Base-by-base conservation (phyloP, 2,888 invertebrate species). In the Tachina fera region DNA sequence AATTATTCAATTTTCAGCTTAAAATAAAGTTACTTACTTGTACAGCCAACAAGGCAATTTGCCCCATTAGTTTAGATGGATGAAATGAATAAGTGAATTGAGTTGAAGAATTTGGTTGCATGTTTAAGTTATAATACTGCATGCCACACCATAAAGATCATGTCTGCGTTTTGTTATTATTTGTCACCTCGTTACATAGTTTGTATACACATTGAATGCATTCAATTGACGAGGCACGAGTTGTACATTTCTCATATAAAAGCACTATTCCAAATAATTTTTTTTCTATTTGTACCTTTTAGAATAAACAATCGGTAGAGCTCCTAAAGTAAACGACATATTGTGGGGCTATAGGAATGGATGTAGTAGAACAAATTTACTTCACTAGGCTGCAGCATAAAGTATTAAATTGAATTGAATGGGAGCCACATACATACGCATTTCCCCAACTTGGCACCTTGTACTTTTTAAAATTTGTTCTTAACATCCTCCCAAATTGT, bases 151-250 rank as follows among this genome's bases (percentile, higher is more conserved):
- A 86, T 81, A 80, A 76, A 83, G 79, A 86, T 79, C 83, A 83
- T 76, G 83, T 80, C 86, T 83, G 79, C 63, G 72, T 87, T 84
- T 87, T 87, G 87, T 87, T 86, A 87, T 86, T 86, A 84, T 87
- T 88, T 88, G 87, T 88, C 87, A 88, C 87, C 84, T 88, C 86
- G 84, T 88, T 86, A 87, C 77, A 84, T 74, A 71, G 75, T 85
- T 80, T 76, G 82, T 83, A 63, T 63, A 77, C 67, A 86, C 45
- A 63, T 39, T 22, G 41, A 51, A 22, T 56, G 14, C 60, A 70
- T 45, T 16, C 61, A 60, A 58, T 60, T 81, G 87, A 68, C 22
- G 60, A 45, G 45, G 61, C 86, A 74, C 74, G 83, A 78, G 78
- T 68, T 75, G 68, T 16, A 60, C 31, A 63, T 65, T 56, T 75